A percentile compares a stretch with the other conserved stretches of the same genome.
These are phyloP conservation scores for Nettapus auritus DNA, from an alignment of 2,113 vertebrate genomes.

Conservation along the genomic window DNA sequence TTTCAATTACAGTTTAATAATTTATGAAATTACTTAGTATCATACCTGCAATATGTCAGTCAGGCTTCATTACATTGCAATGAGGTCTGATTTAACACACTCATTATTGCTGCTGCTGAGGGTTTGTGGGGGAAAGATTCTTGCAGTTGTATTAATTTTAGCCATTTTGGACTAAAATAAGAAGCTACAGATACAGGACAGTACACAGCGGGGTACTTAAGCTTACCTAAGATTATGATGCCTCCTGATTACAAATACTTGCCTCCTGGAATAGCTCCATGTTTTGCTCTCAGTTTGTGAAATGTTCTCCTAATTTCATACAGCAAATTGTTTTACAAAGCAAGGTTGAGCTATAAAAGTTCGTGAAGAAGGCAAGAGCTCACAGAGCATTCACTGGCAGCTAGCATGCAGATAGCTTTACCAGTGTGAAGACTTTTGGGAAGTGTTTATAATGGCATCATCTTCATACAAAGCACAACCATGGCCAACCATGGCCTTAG, in stretches of 20 bases:
- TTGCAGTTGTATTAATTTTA: slow-evolving; percentile 62
- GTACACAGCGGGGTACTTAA: background rate
- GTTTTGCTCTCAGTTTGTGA: background rate
- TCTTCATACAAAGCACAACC: background rate
- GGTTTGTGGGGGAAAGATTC: slow-evolving; percentile 70
- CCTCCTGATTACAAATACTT: slow-evolving; percentile 10
- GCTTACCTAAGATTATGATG: background rate
- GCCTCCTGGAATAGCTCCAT: background rate
- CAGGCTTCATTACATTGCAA: slow-evolving; percentile 79
- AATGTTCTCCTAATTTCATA: background rate
- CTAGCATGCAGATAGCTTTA: background rate
- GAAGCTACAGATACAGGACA: slow-evolving; percentile 41
- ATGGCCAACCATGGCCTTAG: background rate
- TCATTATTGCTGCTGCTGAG: slow-evolving; percentile 75
- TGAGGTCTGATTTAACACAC: slow-evolving; percentile 79
- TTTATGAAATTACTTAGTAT: slow-evolving; percentile 81
- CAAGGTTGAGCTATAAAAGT: background rate
- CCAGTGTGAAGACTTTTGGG: background rate
- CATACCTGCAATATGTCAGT: slow-evolving; percentile 80
- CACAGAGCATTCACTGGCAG: background rate
- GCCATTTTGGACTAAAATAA: slow-evolving; percentile 70
- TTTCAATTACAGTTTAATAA: slow-evolving; percentile 81
- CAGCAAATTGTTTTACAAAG: slow-evolving; percentile 5
- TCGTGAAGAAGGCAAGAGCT: background rate
- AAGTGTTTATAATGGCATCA: background rate